Percentiles rank a stretch among this genome's conserved stretches.
Conservation (phyloP, 2,888 invertebrate species). For the Entomobrya multifasciata region DNA sequence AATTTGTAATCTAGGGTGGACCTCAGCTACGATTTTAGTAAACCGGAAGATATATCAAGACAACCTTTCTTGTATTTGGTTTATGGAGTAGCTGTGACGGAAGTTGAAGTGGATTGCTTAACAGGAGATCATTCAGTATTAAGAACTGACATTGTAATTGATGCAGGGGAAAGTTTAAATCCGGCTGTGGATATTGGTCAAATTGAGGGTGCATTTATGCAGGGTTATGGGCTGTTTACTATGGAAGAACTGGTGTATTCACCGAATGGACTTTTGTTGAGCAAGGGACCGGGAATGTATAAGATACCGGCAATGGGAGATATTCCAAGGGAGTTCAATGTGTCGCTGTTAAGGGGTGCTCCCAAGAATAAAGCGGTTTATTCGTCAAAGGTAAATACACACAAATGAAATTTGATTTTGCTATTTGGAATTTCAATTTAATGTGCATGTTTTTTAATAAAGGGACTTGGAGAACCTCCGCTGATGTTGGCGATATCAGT, state of each 20-base stretch:
- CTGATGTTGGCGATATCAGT: slow-evolving; percentile 68
- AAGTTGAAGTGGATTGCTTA: slow-evolving; percentile 96
- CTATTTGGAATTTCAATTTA: too few species aligned
- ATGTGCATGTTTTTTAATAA: too few species aligned
- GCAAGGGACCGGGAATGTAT: slow-evolving; percentile 95
- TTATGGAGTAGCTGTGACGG: slow-evolving; percentile 92
- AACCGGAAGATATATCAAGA: slow-evolving; percentile 70
- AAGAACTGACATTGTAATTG: slow-evolving; percentile 92
- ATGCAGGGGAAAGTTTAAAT: slow-evolving; percentile 95
- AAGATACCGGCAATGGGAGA: slow-evolving; percentile 96
- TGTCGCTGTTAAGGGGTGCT: slow-evolving; percentile 92
- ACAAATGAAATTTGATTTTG: too few species aligned
- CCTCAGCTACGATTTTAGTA: slow-evolving; percentile 70
- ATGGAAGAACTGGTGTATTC: slow-evolving; percentile 95
- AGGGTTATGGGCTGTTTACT: slow-evolving; percentile 95
- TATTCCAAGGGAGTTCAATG: slow-evolving; percentile 93
- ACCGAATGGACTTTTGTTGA: slow-evolving; percentile 89
- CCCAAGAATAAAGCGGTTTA: slow-evolving; percentile 95
- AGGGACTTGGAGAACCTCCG: slow-evolving; percentile 65
- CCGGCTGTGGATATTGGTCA: slow-evolving; percentile 98
- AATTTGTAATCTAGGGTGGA: too few species aligned
- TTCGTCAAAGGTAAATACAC: too few species aligned
- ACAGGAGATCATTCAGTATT: slow-evolving; percentile 90
- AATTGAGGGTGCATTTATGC: slow-evolving; percentile 96
- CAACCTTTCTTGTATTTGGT: slow-evolving; percentile 92